Conservation (phyloP, 2,113 vertebrate species). For the Chelonoidis abingdonii region DNA sequence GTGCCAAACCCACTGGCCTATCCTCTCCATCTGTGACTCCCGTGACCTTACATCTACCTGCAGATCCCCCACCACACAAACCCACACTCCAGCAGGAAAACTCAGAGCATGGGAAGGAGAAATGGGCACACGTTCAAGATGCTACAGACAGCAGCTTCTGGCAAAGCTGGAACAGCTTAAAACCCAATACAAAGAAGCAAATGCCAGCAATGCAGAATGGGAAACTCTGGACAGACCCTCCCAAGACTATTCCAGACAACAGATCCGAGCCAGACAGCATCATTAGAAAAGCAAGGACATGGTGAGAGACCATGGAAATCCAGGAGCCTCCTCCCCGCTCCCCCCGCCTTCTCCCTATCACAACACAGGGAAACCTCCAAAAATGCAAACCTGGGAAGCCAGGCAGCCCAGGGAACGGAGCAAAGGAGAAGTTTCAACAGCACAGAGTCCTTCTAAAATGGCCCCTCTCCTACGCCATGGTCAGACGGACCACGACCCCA, state of each 20-base stretch:
- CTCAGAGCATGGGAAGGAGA: background rate
- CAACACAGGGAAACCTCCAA: rapidly evolving
- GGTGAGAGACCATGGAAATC: background rate
- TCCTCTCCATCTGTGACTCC: rapidly evolving
- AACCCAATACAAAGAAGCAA: background rate
- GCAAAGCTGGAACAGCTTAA: background rate
- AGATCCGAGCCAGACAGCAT: background rate
- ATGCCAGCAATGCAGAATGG: background rate
- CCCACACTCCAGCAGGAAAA: no score
- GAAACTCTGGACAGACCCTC: background rate
- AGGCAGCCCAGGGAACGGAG: background rate
- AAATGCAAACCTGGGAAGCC: background rate
- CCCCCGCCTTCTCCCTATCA: background rate
- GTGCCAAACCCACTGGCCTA: rapidly evolving
- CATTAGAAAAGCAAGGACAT: background rate
- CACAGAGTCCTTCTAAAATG: background rate
- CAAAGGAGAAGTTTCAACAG: no score
- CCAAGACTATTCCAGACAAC: rapidly evolving
- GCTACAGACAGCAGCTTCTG: background rate
- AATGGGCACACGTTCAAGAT: background rate
- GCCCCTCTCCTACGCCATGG: background rate
- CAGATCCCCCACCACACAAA: no score
- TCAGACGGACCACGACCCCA: background rate
- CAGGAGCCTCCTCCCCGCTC: rapidly evolving
- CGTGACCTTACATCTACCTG: background rate